Evolutionary conservation across 2,888 invertebrate genomes (phyloP).

Genomic region (Caenorhabditis doughertyi): DNA sequence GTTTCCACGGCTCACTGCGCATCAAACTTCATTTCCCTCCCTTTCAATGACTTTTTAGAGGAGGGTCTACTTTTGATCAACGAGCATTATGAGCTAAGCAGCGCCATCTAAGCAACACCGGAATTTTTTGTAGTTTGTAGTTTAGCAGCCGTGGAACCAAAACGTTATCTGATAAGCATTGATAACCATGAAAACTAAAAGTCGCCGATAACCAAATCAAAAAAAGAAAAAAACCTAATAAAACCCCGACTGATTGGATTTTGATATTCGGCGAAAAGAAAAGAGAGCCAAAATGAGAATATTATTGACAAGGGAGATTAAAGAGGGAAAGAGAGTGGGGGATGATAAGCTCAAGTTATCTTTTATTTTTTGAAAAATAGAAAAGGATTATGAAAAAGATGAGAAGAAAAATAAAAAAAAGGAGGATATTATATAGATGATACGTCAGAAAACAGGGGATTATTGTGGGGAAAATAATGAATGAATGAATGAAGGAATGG

Average conservation of each 20-base stretch:
- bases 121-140: not conserved
- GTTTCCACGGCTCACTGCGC: slow-evolving; percentile 6
- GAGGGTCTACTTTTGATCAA: not conserved
- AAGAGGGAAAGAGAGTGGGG: not conserved
- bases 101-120: not conserved
- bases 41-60: not conserved
- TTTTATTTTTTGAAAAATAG: no score
- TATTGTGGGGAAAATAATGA: no score
- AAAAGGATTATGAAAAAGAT: not conserved
- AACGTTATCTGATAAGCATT: no score
- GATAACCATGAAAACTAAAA: not conserved
- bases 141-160: not conserved
- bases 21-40: not conserved
- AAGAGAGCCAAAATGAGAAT: no score
- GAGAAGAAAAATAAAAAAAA: not conserved
- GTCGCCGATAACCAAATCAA: not conserved
- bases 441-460: no score
- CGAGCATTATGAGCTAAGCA: not conserved
- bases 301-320: not conserved
- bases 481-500: no score
- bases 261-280: not conserved
- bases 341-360: no score
- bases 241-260: no score
- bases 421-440: not conserved
- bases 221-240: no score